Evolutionary conservation across 30 jellyfish, hydroid and myxozoan species (phyloP), one percentile per base, ranked within the genome.

Genomic region (Turritopsis rubra): DNA sequence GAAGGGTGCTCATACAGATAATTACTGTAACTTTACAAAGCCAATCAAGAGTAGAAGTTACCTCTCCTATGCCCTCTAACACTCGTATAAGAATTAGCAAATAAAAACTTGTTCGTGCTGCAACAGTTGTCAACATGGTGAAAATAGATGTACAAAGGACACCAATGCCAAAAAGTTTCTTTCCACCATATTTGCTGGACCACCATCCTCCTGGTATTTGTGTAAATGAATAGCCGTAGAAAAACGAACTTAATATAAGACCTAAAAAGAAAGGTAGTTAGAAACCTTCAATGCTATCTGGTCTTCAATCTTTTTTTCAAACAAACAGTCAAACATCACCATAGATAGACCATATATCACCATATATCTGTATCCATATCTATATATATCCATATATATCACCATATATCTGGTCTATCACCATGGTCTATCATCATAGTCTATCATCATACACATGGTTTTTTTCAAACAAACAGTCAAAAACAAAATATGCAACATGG

Each of bases 31-130:
- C n/a, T n/a, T n/a, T n/a, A n/a, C n/a, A n/a, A n/a, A n/a, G n/a
- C n/a, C n/a, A n/a, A n/a, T n/a, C n/a, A n/a, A n/a, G n/a, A n/a
- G n/a, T n/a, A n/a, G n/a, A n/a, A 86, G 30, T 29, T 84, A 93
- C 98, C 94, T 93, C 96, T 9, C 96, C 94, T 16, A 93, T 26
- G 20, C 98, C 98, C 66, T 83, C 96, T 9, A 86, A 75, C 18
- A 88, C 93, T 78, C 98, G 73, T 9, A 85, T 75, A 8, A 88
- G 94, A 24, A 93, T 77, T 54, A 93, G 73, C 21, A 85, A 60
- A 16, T 75, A 65, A 23, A 80, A 89, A 82, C 89, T 88, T 52
- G 31, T 25, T 53, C 91, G 85, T 27, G 98, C 96, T 60, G 89
- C 96, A 54, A 93, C 29, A 20, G 98, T 96, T 25, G 98, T 93